A percentile compares a stretch with the other conserved stretches of the same genome.
Evolutionary conservation across 2,113 vertebrate species (phyloP).

Genomic region (Todiramphus saurophagus): DNA sequence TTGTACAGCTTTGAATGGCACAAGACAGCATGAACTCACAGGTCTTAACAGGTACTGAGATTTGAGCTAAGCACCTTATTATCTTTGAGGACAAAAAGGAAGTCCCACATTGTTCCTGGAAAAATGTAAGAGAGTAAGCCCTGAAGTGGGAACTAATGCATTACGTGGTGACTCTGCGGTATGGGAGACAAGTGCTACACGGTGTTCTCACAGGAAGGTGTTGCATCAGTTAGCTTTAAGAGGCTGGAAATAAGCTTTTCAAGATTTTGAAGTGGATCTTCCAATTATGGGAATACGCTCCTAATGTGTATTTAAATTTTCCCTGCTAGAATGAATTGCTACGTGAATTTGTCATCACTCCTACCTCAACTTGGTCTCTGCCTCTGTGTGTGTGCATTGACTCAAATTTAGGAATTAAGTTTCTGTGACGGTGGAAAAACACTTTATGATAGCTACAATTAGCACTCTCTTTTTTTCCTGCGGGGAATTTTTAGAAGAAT

Average conservation of each 20-base stretch:
- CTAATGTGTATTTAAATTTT: neutral
- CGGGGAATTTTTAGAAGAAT: constrained; percentile 45
- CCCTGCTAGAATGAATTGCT: neutral
- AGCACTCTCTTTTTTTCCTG: neutral
- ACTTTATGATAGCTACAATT: constrained; percentile 55
- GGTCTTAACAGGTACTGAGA: neutral
- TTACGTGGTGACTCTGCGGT: neutral
- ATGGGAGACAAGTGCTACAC: neutral
- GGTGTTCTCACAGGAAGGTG: neutral
- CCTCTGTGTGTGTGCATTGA: neutral
- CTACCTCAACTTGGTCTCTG: constrained; percentile 14
- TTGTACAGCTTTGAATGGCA: neutral
- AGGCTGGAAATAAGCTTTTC: constrained; percentile 20
- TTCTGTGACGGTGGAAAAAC: constrained; percentile 4
- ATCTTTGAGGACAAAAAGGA: neutral
- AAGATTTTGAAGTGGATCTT: neutral
- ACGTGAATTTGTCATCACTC: neutral
- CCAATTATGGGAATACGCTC: neutral
- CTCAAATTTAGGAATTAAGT: constrained; percentile 36
- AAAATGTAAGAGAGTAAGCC: neutral
- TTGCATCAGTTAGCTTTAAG: neutral
- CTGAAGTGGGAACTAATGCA: neutral
- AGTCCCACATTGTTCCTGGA: neutral
- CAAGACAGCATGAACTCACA: neutral
- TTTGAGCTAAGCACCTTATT: neutral